Evolutionary conservation across 2,888 invertebrate species (phyloP).

Genomic region (Rhamnusium bicolor): DNA sequence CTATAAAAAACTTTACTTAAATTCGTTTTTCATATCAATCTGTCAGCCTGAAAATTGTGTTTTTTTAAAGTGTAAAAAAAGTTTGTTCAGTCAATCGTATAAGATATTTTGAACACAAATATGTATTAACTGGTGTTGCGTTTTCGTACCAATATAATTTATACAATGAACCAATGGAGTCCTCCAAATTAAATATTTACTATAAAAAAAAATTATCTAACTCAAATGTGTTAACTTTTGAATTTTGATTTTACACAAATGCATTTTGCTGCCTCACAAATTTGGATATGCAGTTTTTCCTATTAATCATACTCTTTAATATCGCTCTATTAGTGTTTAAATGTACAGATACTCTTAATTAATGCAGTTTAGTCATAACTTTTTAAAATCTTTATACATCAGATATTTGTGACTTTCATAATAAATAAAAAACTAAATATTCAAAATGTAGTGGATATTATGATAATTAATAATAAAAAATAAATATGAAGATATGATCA

Average conservation of each 20-base stretch:
- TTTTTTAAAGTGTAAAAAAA: conserved; percentile 9
- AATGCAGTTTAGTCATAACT: too few relatives aligned
- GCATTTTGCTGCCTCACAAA: conserved; percentile 15
- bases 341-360: too few relatives aligned
- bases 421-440: too few relatives aligned
- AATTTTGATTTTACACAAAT: conserved; percentile 3
- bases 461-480: too few relatives aligned
- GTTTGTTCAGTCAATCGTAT: conserved; percentile 3
- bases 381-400: too few relatives aligned
- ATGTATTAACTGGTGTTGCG: background rate
- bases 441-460: too few relatives aligned
- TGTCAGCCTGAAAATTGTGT: conserved; percentile 18
- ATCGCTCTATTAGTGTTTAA: too few relatives aligned
- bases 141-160: conserved; percentile 14
- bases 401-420: too few relatives aligned
- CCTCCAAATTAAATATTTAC: conserved; percentile 14
- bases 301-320: background rate
- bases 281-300: conserved; percentile 16
- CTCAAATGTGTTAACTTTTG: background rate
- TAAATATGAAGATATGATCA: too few relatives aligned
- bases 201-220: conserved; percentile 10
- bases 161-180: conserved; percentile 12
- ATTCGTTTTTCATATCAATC: conserved; percentile 7
- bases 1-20: conserved; percentile 18
- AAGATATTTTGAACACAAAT: conserved; percentile 1